A percentile compares a stretch with the other conserved stretches of the same genome.
These are phyloP conservation scores for Sanderia malayensis DNA, from an alignment of 30 jellyfish, hydroid and myxozoan species.

Conservation along the genomic window DNA sequence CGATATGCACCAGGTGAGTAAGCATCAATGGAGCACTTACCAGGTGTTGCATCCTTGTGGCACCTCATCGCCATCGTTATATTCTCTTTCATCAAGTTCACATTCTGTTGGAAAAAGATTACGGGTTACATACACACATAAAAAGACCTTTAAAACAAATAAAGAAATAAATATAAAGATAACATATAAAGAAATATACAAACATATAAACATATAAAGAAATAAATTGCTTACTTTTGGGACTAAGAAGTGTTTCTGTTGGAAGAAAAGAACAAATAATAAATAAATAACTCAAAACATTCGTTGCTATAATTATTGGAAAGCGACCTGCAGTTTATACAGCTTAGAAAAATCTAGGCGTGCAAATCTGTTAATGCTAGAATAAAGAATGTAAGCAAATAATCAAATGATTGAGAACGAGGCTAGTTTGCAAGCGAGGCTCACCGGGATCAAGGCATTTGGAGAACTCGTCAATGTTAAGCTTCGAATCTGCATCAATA, in stretches of 20 bases:
- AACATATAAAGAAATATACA: background rate
- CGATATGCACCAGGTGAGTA: too few relatives aligned
- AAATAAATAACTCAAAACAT: too few relatives aligned
- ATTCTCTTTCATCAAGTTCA: constrained; percentile 70
- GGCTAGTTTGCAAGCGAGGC: too few relatives aligned
- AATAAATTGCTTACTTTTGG: background rate
- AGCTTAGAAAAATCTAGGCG: too few relatives aligned
- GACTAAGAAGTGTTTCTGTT: background rate
- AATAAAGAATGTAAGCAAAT: too few relatives aligned
- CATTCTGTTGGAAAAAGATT: too few relatives aligned
- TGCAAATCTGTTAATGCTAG: too few relatives aligned
- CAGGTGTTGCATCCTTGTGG: constrained; percentile 87
- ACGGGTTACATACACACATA: constrained; percentile 6
- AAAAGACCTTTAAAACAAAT: background rate
- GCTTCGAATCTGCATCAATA: constrained; percentile 60
- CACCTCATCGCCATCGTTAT: constrained; percentile 76
- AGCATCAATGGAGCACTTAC: constrained; percentile 27
- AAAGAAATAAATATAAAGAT: background rate
- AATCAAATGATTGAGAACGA: too few relatives aligned
- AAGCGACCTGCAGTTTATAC: too few relatives aligned
- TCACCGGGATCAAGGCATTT: constrained; percentile 81
- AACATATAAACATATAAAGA: background rate
- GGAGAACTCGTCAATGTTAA: constrained; percentile 64
- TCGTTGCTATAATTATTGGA: too few relatives aligned
- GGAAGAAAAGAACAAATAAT: constrained; percentile 3